A percentile compares a stretch with the other conserved stretches of the same genome.
These are phyloP conservation scores for Drosophila funebris DNA, from an alignment of 1,140 invertebrate species.

Conservation along the genomic window DNA sequence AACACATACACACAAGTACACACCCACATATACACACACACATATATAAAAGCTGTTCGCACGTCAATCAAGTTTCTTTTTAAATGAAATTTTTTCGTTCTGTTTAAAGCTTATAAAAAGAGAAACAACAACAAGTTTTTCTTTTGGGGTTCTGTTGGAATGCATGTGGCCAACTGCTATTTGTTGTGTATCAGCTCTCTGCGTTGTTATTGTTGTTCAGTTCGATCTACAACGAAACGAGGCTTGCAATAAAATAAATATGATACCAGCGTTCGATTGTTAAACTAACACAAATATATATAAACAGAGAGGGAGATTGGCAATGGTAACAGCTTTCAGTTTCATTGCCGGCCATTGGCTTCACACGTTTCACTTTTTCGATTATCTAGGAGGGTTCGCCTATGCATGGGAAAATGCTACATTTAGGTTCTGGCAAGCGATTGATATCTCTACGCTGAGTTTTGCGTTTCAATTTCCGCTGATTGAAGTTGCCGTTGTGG, in stretches of 20 bases:
- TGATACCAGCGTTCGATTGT: constrained; percentile 55
- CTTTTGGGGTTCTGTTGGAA: constrained; percentile 2
- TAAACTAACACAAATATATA: constrained; percentile 28
- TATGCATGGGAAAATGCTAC: neutral
- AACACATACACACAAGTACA: constrained; percentile 2
- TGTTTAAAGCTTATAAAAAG: constrained; percentile 37
- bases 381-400: neutral
- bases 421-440: neutral
- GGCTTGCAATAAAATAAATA: constrained; percentile 74
- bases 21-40: constrained; percentile 5
- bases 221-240: constrained; percentile 9
- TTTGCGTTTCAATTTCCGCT: constrained; percentile 77
- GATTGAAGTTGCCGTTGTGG: constrained; percentile 63
- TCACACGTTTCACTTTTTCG: constrained; percentile 59
- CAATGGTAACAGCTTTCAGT: constrained; percentile 37
- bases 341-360: constrained; percentile 38
- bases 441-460: constrained; percentile 33
- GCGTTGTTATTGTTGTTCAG: neutral
- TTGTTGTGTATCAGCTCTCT: neutral
- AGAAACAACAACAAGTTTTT: constrained; percentile 52
- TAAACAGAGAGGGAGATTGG: neutral
- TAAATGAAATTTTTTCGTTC: constrained; percentile 66
- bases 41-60: constrained; percentile 20
- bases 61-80: constrained; percentile 71
- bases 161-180: constrained; percentile 28